Conservation (phyloP, 2,888 invertebrate species). For the Chrysolina oricalcia region DNA sequence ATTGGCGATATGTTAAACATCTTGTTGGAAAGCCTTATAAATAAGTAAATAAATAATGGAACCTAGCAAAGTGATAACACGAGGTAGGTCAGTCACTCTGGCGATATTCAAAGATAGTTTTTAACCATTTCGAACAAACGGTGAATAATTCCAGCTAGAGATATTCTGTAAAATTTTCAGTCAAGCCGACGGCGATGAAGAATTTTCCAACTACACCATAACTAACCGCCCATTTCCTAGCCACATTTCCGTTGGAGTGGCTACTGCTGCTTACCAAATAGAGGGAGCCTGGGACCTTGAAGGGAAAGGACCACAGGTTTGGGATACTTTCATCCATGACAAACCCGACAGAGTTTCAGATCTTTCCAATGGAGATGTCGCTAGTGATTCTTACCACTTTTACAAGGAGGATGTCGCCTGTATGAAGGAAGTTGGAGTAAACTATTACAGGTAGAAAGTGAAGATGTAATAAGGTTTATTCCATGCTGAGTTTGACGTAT, state of each 20-base stretch:
- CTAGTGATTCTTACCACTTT: constrained; percentile 80
- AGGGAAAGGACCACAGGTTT: constrained; percentile 60
- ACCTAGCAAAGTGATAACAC: too few species aligned
- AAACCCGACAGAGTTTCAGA: constrained; percentile 37
- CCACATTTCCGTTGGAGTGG: constrained; percentile 58
- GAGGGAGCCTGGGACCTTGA: constrained; percentile 62
- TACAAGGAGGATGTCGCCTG: constrained; percentile 77
- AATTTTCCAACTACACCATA: constrained; percentile 47
- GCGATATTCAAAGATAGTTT: too few species aligned
- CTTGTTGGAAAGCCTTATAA: too few species aligned
- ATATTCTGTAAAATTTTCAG: constrained; percentile 14
- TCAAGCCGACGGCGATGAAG: constrained; percentile 47
- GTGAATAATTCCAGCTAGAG: too few species aligned
- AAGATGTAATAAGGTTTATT: neutral
- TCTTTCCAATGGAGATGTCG: constrained; percentile 75
- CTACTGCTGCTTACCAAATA: constrained; percentile 64
- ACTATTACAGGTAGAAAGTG: constrained; percentile 69
- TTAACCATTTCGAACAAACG: too few species aligned
- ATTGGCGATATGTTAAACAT: too few species aligned
- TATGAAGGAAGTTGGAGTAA: constrained; percentile 75
- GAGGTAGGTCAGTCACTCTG: too few species aligned
- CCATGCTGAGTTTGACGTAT: neutral
- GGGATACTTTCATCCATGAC: constrained; percentile 51
- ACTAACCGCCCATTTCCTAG: constrained; percentile 51
- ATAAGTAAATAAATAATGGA: too few species aligned